phyloP scores from a whole-genome alignment of 2,113 vertebrate genomes.

The Equus przewalskii region DNA sequence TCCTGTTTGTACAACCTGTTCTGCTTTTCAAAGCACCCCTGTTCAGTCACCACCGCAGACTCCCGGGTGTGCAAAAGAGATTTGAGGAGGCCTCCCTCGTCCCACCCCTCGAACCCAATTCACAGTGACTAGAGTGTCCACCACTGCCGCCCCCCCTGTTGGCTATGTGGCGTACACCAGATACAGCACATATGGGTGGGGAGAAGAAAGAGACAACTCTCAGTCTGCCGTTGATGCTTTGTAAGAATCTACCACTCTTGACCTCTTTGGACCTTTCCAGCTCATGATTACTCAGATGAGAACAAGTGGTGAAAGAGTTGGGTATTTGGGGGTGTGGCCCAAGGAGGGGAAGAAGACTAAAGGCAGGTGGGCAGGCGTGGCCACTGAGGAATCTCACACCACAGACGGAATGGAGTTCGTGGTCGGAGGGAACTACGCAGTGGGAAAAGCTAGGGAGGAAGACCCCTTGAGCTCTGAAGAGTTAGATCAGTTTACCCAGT shows the following conservation, averaged over 20 bases:
- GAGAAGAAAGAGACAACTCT: not conserved
- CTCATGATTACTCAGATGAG: not conserved
- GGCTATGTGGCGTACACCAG: not conserved
- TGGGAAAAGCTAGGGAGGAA: not conserved
- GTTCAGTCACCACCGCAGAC: too few relatives aligned
- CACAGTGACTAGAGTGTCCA: too few relatives aligned
- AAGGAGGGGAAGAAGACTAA: not conserved
- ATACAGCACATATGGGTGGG: accelerated
- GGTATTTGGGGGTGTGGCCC: too few relatives aligned
- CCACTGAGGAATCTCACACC: not conserved
- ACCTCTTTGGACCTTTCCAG: not conserved
- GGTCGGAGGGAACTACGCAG: too few relatives aligned
- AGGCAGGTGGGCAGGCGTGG: not conserved
- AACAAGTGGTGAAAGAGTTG: not conserved
- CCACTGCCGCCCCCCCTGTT: too few relatives aligned
- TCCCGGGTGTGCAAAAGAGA: too few relatives aligned
- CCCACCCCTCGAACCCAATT: too few relatives aligned
- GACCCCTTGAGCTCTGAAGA: not conserved
- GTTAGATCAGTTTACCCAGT: not conserved
- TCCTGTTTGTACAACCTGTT: too few relatives aligned
- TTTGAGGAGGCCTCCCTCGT: too few relatives aligned
- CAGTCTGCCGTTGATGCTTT: too few relatives aligned
- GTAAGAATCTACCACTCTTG: not conserved
- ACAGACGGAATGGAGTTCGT: accelerated
- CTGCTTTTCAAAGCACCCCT: too few relatives aligned